Percentiles rank a stretch among this genome's conserved stretches.
phyloP scores from a whole-genome alignment of 2,888 invertebrate genomes.

The Venustoraphidia nigricollis region DNA sequence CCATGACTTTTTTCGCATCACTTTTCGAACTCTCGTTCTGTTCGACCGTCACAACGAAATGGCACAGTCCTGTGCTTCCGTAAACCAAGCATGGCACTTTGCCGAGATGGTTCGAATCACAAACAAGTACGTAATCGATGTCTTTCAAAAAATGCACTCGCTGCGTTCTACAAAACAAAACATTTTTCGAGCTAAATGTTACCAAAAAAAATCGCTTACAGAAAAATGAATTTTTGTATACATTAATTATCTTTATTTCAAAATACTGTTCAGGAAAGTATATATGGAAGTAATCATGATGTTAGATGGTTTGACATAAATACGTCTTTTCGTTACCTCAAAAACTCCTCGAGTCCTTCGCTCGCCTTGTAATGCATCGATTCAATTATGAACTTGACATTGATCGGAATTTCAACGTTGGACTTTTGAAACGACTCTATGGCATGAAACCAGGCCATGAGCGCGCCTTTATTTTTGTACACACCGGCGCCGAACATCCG shows the following conservation, averaged over 20 bases:
- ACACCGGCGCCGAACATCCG: slow-evolving; percentile 26
- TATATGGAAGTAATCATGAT: too few relatives aligned
- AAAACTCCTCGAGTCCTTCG: slow-evolving; percentile 23
- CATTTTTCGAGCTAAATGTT: too few relatives aligned
- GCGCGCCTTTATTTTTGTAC: slow-evolving; percentile 27
- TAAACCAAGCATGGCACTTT: slow-evolving; percentile 29
- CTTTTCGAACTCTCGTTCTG: slow-evolving; percentile 17
- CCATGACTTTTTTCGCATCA: slow-evolving; percentile 26
- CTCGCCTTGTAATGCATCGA: slow-evolving; percentile 26
- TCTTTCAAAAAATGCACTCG: slow-evolving; percentile 19
- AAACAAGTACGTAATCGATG: slow-evolving; percentile 25
- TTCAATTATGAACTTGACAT: slow-evolving; percentile 29
- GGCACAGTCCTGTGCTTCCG: slow-evolving; percentile 21
- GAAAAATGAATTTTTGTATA: too few relatives aligned
- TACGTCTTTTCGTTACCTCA: slow-evolving; percentile 10
- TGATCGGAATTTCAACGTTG: slow-evolving; percentile 25
- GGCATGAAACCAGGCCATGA: slow-evolving; percentile 28
- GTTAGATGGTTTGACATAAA: background rate
- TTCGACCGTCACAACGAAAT: slow-evolving; percentile 13
- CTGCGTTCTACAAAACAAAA: too few relatives aligned
- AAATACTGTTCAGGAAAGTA: too few relatives aligned
- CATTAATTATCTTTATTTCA: too few relatives aligned
- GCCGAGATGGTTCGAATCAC: slow-evolving; percentile 29
- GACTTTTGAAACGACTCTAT: slow-evolving; percentile 23
- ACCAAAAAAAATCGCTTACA: too few relatives aligned